A percentile compares a stretch with the other conserved stretches of the same genome.
phyloP scores from a whole-genome alignment of 2,797 vertebrate genomes.

The Muscicapa striata region DNA sequence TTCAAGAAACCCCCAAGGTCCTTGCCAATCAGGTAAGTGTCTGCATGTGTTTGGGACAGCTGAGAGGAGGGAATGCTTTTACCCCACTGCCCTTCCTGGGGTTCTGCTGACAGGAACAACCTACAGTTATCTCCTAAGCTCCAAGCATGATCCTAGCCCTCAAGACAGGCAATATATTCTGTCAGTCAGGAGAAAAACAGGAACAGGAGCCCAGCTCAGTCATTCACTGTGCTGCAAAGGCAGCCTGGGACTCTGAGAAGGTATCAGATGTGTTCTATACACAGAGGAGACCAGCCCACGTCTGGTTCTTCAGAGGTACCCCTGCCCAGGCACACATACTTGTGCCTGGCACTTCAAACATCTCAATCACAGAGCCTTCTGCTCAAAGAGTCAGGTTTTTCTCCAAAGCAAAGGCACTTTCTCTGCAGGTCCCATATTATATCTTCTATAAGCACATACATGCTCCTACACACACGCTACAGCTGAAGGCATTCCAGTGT shows the following conservation, averaged over 20 bases:
- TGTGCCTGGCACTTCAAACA: not conserved
- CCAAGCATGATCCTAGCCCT: not conserved
- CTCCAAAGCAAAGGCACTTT: not conserved
- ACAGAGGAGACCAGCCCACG: not conserved
- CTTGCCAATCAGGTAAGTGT: conserved; percentile 14
- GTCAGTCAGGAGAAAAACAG: not conserved
- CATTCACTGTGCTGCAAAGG: not conserved
- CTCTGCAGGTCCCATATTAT: not conserved
- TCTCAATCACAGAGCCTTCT: not conserved
- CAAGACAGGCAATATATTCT: not conserved
- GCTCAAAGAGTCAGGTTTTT: not conserved
- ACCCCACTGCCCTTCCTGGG: not conserved
- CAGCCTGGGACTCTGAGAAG: not conserved
- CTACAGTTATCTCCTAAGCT: not conserved
- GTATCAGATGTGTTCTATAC: not conserved
- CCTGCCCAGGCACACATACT: not conserved
- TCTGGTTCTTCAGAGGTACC: not conserved
- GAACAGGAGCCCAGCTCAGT: not conserved
- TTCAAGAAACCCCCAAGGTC: conserved; percentile 57
- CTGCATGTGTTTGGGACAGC: not conserved
- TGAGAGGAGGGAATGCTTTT: not conserved
- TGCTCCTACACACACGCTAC: not conserved
- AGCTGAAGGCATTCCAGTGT: not conserved
- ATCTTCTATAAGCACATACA: not conserved
- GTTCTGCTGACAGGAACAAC: not conserved